Evolutionary conservation across 2,113 vertebrate genomes (phyloP).

Genomic region (Chloroceryle aenea): DNA sequence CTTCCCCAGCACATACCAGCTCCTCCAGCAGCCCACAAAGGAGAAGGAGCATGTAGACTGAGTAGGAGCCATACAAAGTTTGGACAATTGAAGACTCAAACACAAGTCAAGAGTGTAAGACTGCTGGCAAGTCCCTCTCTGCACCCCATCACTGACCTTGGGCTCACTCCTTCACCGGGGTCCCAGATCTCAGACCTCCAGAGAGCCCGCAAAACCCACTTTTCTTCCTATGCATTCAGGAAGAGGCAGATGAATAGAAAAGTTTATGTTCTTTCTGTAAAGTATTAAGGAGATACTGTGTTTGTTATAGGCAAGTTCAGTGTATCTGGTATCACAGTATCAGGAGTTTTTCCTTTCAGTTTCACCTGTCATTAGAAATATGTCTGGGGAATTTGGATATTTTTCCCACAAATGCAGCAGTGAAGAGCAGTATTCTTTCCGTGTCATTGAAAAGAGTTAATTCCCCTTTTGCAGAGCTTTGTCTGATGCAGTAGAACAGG

Average conservation of each 20-base stretch:
- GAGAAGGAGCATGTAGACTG: fast-evolving
- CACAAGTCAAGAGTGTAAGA: neutral
- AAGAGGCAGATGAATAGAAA: neutral
- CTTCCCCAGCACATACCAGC: fast-evolving
- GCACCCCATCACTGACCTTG: neutral
- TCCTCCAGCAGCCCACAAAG: neutral
- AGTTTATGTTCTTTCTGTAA: neutral
- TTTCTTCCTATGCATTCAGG: neutral
- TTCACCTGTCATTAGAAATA: neutral
- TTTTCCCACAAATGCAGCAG: fast-evolving
- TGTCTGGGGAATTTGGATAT: neutral
- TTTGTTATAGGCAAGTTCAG: neutral
- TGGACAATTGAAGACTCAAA: neutral
- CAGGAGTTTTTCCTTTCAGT: neutral
- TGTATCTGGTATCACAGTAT: neutral
- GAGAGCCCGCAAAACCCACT: neutral
- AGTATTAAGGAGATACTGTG: neutral
- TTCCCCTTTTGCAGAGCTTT: neutral
- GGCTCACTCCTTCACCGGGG: neutral
- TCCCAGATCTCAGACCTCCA: neutral
- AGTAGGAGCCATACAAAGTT: neutral
- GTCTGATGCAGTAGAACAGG: neutral
- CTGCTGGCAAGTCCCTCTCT: neutral
- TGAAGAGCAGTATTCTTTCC: neutral
- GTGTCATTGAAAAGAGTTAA: fast-evolving